A percentile compares a stretch with the other conserved stretches of the same genome.
Evolutionary conservation across 2,888 invertebrate genomes (phyloP).

Genomic region (Plusia festucae): DNA sequence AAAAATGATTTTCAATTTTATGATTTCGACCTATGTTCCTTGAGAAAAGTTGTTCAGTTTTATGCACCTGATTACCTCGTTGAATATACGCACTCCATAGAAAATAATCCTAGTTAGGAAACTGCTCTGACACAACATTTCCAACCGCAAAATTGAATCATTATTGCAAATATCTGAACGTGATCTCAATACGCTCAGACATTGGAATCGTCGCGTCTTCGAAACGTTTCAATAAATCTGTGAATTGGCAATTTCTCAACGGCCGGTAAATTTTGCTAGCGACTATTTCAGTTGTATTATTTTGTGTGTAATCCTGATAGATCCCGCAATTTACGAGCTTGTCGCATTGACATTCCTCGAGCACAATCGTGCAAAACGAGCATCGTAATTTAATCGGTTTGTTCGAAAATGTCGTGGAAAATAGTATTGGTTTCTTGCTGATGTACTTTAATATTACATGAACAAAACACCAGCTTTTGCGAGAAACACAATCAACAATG

Average conservation of each 20-base stretch:
- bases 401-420: not conserved
- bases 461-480: no score
- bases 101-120: no score
- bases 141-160: no score
- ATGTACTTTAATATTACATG: no score
- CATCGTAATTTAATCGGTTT: not conserved
- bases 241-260: constrained; percentile 43
- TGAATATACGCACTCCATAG: no score
- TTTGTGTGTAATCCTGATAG: constrained; percentile 3
- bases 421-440: not conserved
- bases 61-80: no score
- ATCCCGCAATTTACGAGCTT: constrained; percentile 5
- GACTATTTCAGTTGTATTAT: constrained; percentile 19
- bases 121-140: no score
- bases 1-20: no score
- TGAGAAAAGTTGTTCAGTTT: no score
- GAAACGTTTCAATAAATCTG: constrained; percentile 28
- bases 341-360: not conserved
- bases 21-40: no score
- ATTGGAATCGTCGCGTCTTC: constrained; percentile 36
- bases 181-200: constrained; percentile 37
- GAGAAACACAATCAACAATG: no score
- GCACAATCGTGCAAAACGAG: not conserved
- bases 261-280: constrained; percentile 23
- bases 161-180: constrained; percentile 49